Evolutionary conservation across 2,888 invertebrate genomes (phyloP).

Genomic region (Acronicta aceris): DNA sequence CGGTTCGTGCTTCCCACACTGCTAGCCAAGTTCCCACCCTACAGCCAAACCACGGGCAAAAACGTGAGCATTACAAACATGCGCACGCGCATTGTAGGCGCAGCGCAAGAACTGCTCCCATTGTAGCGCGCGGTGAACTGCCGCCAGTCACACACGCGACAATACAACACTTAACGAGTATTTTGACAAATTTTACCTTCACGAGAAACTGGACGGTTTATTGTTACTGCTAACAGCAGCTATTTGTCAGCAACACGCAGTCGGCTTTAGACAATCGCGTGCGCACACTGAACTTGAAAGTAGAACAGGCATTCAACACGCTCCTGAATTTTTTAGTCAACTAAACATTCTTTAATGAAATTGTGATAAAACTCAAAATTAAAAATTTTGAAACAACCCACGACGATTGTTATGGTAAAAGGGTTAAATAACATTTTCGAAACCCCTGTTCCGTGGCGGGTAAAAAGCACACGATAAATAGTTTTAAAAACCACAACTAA

Average conservation of each 20-base stretch:
- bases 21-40: conserved; percentile 14
- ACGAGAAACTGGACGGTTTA: not conserved
- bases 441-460: too few relatives aligned
- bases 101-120: conserved; percentile 34
- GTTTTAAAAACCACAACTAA: too few relatives aligned
- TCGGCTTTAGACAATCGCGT: not conserved
- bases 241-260: not conserved
- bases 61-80: conserved; percentile 24
- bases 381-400: too few relatives aligned
- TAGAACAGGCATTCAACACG: not conserved
- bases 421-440: too few relatives aligned
- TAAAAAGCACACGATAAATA: too few relatives aligned
- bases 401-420: too few relatives aligned
- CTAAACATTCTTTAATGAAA: not conserved
- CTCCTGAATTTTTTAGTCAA: not conserved
- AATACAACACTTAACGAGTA: not conserved
- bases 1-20: conserved; percentile 24
- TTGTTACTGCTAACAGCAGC: not conserved
- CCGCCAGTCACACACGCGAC: not conserved
- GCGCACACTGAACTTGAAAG: not conserved
- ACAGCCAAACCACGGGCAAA: conserved; percentile 17
- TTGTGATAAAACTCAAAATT: too few relatives aligned
- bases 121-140: conserved; percentile 3
- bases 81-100: conserved; percentile 19
- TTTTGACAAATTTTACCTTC: not conserved